phyloP scores from a whole-genome alignment of 2,797 vertebrate genomes.

The Tapera naevia region DNA sequence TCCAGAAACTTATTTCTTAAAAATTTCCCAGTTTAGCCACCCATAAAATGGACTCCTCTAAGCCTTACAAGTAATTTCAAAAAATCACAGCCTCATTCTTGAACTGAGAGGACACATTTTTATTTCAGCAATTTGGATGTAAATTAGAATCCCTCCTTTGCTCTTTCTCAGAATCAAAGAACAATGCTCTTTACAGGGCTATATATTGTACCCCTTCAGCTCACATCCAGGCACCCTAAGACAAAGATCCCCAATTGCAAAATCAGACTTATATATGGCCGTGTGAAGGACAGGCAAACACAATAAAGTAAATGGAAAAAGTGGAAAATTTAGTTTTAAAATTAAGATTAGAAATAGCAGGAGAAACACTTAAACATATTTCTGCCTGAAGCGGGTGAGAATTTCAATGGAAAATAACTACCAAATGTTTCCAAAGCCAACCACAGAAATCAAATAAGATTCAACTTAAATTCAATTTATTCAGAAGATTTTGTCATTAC shows the following conservation, averaged over 20 bases:
- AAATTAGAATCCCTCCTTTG: background rate
- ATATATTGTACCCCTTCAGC: background rate
- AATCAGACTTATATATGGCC: background rate
- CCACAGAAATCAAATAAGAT: slow-evolving; percentile 56
- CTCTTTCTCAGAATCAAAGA: slow-evolving; percentile 21
- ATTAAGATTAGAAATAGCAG: slow-evolving; percentile 35
- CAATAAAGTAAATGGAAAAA: background rate
- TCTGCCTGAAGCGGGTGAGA: slow-evolving; percentile 24
- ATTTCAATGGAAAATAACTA: slow-evolving; percentile 68
- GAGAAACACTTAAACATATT: slow-evolving; percentile 18
- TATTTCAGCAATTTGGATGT: background rate
- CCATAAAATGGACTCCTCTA: background rate
- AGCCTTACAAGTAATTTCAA: background rate
- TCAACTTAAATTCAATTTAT: slow-evolving; percentile 39
- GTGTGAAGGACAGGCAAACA: background rate
- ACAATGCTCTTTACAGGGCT: background rate
- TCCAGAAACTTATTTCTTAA: background rate
- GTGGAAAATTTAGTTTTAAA: background rate
- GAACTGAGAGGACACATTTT: background rate
- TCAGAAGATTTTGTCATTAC: slow-evolving; percentile 34
- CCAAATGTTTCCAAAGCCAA: slow-evolving; percentile 58
- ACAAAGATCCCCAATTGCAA: slow-evolving; percentile 5
- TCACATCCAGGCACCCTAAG: background rate
- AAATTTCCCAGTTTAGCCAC: background rate
- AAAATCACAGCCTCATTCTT: background rate